Evolutionary conservation across 2,113 vertebrate genomes (phyloP), one percentile per base, ranked within the genome.

Genomic region (Corythornis cristatus): DNA sequence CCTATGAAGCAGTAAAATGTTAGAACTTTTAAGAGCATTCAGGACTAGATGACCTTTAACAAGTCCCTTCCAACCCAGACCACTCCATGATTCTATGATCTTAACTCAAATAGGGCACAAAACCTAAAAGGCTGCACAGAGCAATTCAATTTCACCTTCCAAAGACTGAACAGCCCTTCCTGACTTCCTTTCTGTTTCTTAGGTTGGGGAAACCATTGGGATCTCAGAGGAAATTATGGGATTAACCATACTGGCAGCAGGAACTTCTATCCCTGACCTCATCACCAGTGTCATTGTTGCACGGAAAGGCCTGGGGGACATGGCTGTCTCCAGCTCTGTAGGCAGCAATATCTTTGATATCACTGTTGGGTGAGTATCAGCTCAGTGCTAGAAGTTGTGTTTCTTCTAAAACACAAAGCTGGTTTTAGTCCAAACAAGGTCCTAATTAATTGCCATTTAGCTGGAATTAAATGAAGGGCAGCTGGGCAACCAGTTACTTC

Each of bases 181-280:
- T 2, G 2, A 37, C 2, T 16, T 90, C 22, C 61, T 81, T 15
- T 62, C 20, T 68, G n/a, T 62, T 84, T 46, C 40, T 50, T 70
- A 99, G 99, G 99, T 99, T 72, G 99, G 99, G 35, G 99, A 99
- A 97, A 99, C 99, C 28, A 98, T 99, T 48, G 99, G 99, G 48
- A 99, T 99, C 96, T 99, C 99, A 2, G 99, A 99, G 96, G 99
- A 99, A 93, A 99, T 99, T 19, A 99, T 99, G 99, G 99, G 99
- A 11, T 96, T 99, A 79, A 99, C 99, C 7, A 99, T 99, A 35
- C 95, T 99, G 89, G 99, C 99, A 77, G 99, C 99, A 37, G 99
- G 99, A 46, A 99, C 99, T 1, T 99, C 99, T 51, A 99, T 99
- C 94, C 99, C 99, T 46, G 99, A 99, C 97, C 98, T 99, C 57